Evolutionary conservation across 2,888 invertebrate genomes (phyloP), one percentile per base, ranked within the genome.

Genomic region (Caenorhabditis afra): DNA sequence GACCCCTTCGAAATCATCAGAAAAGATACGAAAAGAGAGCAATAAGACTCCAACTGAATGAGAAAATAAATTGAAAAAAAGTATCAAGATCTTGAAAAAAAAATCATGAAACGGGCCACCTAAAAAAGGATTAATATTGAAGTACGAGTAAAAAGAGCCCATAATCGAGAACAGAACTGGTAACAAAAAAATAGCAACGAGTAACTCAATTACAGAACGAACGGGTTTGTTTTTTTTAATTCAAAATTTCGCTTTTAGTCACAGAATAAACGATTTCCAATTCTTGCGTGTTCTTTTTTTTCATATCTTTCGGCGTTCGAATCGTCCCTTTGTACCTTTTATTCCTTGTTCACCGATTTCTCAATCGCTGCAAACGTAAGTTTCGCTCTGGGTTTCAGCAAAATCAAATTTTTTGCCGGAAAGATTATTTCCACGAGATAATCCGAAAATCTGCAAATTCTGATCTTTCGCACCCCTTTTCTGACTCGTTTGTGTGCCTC

Each of bases 1-100:
- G 22, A 14, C 11, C 10, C 20, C 45, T 8, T 5, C 11, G 41
- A 52, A 44, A 55, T 55, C 23, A 41, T 18, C 52, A 61, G 16
- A 23, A 47, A 66, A 65, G 53, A 37, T 57, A 18, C 20, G 44
- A 76, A 68, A 68, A 76, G 68, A 76, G 68, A 76, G 76, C 57
- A 58, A 20, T 7, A 14, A 41, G 58, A 68, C 61, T 67, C 68
- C 67, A 67, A n/a, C 41, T 45, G 53, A 35, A 57, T 64, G 57
- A 68, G 55, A 68, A 67, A 74, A 71, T 71, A 75, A 65, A 74
- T 18, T 20, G 47, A 66, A 52, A 47, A 20, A 64, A 66, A 76
- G 37, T 50, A 45, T 49, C 49, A 18, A 58, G 50, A 62, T 61
- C 61, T 55, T 49, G 29, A 29, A 57, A 55, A 74, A 74, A 65